Percentiles rank a stretch among this genome's conserved stretches.
These are phyloP conservation scores for Phodopus roborovskii DNA, from an alignment of 2,113 vertebrate species.

Conservation along the genomic window DNA sequence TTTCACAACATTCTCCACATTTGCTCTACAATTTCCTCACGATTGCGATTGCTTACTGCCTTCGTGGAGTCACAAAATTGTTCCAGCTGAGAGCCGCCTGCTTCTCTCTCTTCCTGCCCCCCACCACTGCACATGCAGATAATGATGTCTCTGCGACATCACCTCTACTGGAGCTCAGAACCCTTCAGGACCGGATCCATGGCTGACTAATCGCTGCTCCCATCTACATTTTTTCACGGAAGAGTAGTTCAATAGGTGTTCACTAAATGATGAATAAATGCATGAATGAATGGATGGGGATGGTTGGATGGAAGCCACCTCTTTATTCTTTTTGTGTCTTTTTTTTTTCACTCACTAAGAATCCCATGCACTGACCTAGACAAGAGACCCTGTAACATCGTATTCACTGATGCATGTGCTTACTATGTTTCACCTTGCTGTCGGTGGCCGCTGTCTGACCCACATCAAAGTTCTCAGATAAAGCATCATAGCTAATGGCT, in stretches of 20 bases:
- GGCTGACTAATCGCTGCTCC: not conserved
- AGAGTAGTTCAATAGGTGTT: not conserved
- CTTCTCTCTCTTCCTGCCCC: not conserved
- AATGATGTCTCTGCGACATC: not conserved
- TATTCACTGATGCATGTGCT: not conserved
- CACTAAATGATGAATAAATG: slow-evolving; percentile 27
- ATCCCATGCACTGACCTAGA: not conserved
- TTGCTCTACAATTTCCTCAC: not conserved
- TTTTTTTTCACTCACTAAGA: not conserved
- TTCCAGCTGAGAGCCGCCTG: not conserved
- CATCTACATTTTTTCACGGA: not conserved
- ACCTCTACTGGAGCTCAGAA: not conserved
- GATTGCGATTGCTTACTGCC: not conserved
- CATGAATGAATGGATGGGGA: not conserved
- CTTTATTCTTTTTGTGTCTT: not conserved
- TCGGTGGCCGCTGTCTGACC: not conserved
- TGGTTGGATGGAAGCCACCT: not conserved
- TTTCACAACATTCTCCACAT: not conserved
- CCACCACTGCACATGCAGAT: not conserved
- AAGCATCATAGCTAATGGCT: not conserved
- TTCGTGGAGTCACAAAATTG: not conserved
- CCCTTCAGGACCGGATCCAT: not conserved
- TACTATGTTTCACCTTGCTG: not conserved
- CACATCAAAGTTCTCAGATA: not conserved
- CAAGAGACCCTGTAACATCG: not conserved